Evolutionary conservation across 2,888 invertebrate genomes (phyloP).

Genomic region (Chirona hameri): DNA sequence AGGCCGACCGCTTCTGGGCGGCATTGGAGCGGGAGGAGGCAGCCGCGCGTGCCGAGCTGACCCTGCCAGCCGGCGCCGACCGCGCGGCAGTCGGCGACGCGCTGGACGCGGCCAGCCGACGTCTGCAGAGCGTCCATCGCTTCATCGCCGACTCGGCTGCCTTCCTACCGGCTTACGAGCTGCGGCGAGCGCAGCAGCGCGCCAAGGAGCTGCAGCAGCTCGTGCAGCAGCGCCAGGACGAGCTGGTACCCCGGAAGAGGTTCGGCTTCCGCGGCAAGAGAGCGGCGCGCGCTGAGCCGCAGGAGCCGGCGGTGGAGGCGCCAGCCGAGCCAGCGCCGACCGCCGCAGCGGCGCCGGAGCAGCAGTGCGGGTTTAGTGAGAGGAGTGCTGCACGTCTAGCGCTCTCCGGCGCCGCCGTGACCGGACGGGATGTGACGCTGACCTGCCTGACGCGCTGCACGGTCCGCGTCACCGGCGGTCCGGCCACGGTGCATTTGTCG

Average conservation of each 20-base stretch:
- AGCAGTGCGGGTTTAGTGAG: slow-evolving; percentile 37
- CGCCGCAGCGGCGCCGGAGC: slow-evolving; percentile 24
- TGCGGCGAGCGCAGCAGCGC: slow-evolving; percentile 41
- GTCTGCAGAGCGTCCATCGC: slow-evolving; percentile 41
- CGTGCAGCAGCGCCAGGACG: slow-evolving; percentile 40
- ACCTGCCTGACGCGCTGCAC: slow-evolving; percentile 71
- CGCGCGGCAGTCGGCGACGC: slow-evolving; percentile 35
- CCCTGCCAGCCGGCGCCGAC: slow-evolving; percentile 31
- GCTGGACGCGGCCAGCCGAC: slow-evolving; percentile 41
- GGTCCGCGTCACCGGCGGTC: slow-evolving; percentile 71
- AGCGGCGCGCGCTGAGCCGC: slow-evolving; percentile 29
- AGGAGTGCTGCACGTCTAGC: slow-evolving; percentile 31
- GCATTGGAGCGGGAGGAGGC: slow-evolving; percentile 34
- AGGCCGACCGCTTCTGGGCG: slow-evolving; percentile 35
- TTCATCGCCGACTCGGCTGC: slow-evolving; percentile 41
- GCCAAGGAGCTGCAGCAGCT: slow-evolving; percentile 40
- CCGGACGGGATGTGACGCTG: slow-evolving; percentile 51
- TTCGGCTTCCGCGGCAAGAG: slow-evolving; percentile 42
- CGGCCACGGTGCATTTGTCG: slow-evolving; percentile 81
- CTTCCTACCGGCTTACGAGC: slow-evolving; percentile 42
- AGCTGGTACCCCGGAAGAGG: slow-evolving; percentile 42
- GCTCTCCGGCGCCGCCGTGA: slow-evolving; percentile 32
- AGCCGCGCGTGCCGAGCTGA: slow-evolving; percentile 33
- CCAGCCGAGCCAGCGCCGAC: slow-evolving; percentile 22
- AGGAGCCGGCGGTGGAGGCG: background rate